Evolutionary conservation across 35 echinoderm and acorn worm species (phyloP).

Genomic region (Lytechinus variegatus): DNA sequence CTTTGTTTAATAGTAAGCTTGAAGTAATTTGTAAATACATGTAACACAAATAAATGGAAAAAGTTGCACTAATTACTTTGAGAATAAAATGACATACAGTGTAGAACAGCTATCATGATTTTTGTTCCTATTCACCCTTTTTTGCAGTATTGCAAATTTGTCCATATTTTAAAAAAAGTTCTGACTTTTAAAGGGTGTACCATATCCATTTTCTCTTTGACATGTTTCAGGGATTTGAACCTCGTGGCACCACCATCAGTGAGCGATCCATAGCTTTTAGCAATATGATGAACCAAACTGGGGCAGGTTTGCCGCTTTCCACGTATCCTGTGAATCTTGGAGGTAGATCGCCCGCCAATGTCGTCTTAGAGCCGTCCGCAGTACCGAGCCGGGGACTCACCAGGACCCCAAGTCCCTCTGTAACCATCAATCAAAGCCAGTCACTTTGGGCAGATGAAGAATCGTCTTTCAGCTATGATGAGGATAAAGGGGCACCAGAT

Average conservation of each 20-base stretch:
- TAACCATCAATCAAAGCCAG: neutral
- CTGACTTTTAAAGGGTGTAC: too few species aligned
- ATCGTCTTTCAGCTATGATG: neutral
- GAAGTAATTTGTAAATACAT: too few species aligned
- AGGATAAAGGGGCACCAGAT: conserved; percentile 6
- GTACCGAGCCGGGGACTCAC: neutral
- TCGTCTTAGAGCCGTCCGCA: neutral
- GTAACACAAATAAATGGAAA: too few species aligned
- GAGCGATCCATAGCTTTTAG: conserved; percentile 74
- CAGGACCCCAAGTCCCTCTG: neutral
- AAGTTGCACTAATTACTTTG: too few species aligned
- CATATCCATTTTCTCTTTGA: neutral
- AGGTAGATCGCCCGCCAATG: neutral
- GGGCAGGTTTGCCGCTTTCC: conserved; percentile 64
- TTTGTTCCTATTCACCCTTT: too few species aligned
- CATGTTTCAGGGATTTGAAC: conserved; percentile 85
- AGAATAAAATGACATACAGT: too few species aligned
- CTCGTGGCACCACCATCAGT: conserved; percentile 87
- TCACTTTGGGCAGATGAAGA: neutral
- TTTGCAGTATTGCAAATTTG: too few species aligned
- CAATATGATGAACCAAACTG: conserved; percentile 77
- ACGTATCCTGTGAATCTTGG: conserved; percentile 33
- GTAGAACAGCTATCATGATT: too few species aligned
- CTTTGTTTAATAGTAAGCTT: too few species aligned
- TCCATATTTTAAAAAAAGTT: too few species aligned